These are phyloP conservation scores for Diacarnus erythraeanus DNA, from an alignment of 37 sponge, comb jelly and placozoan genomes.

Conservation along the genomic window DNA sequence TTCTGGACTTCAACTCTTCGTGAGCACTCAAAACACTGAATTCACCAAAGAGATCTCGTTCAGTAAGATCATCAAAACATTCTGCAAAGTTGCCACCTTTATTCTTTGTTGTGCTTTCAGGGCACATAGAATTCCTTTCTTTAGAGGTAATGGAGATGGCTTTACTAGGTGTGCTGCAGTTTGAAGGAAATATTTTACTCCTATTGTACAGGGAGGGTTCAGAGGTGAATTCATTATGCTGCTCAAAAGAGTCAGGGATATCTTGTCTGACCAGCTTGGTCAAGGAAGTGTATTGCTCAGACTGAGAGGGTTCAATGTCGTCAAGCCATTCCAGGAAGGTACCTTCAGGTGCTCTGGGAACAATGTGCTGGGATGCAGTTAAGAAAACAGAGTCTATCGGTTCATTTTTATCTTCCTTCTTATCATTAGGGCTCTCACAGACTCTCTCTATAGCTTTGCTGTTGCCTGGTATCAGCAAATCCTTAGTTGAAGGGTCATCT, in stretches of 20 bases:
- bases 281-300: neutral
- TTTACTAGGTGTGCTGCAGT: neutral
- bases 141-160: neutral
- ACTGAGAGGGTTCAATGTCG: conserved; percentile 42
- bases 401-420: neutral
- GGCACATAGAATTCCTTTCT: neutral
- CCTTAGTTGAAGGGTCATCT: neutral
- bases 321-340: conserved; percentile 75
- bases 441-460: neutral
- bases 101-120: neutral
- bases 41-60: conserved; percentile 13
- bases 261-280: too few species aligned
- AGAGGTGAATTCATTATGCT: conserved; percentile 15
- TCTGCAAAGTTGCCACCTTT: neutral
- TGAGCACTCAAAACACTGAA: neutral
- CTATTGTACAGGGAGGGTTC: conserved; percentile 1
- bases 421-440: neutral
- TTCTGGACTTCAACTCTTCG: neutral
- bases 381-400: neutral
- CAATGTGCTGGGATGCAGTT: conserved; percentile 24
- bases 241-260: neutral
- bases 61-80: conserved; percentile 35
- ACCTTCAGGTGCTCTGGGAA: conserved; percentile 58
- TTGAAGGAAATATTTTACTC: neutral
- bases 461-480: too few species aligned